phyloP scores from a whole-genome alignment of 1,140 invertebrate genomes.

The Camponotus vicinus region DNA sequence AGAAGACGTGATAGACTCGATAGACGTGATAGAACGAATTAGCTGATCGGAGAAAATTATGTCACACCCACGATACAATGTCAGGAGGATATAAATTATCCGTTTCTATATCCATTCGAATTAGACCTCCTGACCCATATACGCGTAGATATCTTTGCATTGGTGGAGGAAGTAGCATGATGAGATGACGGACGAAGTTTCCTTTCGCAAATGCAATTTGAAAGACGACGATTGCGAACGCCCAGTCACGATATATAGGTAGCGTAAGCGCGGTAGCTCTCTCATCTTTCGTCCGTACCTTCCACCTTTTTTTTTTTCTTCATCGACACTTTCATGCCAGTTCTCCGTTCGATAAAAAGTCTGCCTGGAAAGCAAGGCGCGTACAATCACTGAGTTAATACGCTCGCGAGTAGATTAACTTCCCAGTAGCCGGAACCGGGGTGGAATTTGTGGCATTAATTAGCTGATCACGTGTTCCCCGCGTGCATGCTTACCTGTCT shows the following conservation, averaged over 20 bases:
- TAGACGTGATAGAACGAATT: not conserved
- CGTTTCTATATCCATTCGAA: slow-evolving; percentile 3
- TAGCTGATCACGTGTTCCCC: not conserved
- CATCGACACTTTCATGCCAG: slow-evolving; percentile 58
- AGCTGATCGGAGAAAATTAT: slow-evolving; percentile 38
- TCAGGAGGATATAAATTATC: slow-evolving; percentile 34
- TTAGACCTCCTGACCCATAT: slow-evolving; percentile 66
- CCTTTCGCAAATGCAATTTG: slow-evolving; percentile 6
- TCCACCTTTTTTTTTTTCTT: not conserved
- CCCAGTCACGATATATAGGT: not conserved
- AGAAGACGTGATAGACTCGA: not conserved
- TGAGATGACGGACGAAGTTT: not conserved
- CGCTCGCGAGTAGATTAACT: slow-evolving; percentile 33
- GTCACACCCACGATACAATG: slow-evolving; percentile 46
- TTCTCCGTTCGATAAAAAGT: slow-evolving; percentile 28
- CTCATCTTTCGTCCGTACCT: slow-evolving; percentile 12
- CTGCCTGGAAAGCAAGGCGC: slow-evolving; percentile 12
- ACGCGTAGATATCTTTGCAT: not conserved
- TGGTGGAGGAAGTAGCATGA: not conserved
- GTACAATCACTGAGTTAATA: slow-evolving; percentile 62
- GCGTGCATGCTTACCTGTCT: not conserved
- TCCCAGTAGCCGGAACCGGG: not conserved
- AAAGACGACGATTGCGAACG: slow-evolving; percentile 21
- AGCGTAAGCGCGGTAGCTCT: slow-evolving; percentile 32
- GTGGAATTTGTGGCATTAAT: slow-evolving; percentile 21